Base-by-base conservation (phyloP, 2,113 vertebrate species). In the Galeopterus variegatus region DNA sequence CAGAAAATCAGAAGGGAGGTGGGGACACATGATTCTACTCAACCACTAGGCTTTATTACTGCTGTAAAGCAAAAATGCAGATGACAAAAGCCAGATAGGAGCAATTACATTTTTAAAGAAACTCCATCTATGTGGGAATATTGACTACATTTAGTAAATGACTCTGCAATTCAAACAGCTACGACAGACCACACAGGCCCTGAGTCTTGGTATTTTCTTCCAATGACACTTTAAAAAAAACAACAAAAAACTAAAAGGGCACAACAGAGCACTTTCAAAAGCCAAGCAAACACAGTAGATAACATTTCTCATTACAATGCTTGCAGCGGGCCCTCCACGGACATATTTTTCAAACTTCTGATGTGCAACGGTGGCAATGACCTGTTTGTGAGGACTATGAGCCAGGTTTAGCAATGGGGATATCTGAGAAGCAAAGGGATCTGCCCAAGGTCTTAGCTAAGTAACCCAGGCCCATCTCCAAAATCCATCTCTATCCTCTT, bases 41-140 rank as follows among this genome's bases (percentile, higher is more conserved):
- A 69, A 64, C 21, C 64, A 6, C 56, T 4, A 5, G 88, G 75
- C 75, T 93, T 92, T 79, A 84, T 72, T 18, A 56, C 64, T 82
- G 26, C 87, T 95, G 60, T 36, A 60, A 92, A 80, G 70, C 31
- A 86, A 92, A 85, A 54, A 50, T 24, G 52, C 73, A 70, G 69
- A 72, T 26, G 86, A 79, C 81, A 50, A 96, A 75, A 72, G 48
- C 69, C 95, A 93, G 84, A 88, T 2, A 95, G 79, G n/a, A 83
- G 70, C 75, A 67, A 84, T 50, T 87, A 60, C 92, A 52, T 81
- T 94, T 93, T 88, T 67, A 92, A 94, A 97, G 82, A 91, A 94
- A 62, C 31, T 52, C 69, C 41, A 36, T 52, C 45, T 60, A 77
- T 0, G 2, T 33, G 73, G 79, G 52, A 84, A 82, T 73, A 88